Percentiles rank a stretch among this genome's conserved stretches.
Evolutionary conservation across 2,888 invertebrate species (phyloP).

Genomic region (Eilema caniola): DNA sequence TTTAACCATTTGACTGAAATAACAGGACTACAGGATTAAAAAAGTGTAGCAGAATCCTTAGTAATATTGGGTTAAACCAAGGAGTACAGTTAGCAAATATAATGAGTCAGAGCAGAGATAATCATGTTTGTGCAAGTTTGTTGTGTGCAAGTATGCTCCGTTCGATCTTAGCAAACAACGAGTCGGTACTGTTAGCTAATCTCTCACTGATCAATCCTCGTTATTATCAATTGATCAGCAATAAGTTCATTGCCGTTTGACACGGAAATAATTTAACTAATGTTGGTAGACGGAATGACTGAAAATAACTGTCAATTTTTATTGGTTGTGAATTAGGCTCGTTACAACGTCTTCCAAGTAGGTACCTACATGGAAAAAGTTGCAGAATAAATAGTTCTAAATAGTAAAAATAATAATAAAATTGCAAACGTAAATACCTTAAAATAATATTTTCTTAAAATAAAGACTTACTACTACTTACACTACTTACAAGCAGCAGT

Average conservation of each 20-base stretch:
- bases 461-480: too few relatives aligned
- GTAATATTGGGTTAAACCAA: neutral
- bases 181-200: slow-evolving; percentile 40
- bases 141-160: slow-evolving; percentile 3
- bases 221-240: slow-evolving; percentile 58
- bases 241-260: slow-evolving; percentile 56
- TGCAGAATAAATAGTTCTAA: neutral
- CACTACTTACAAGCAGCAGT: too few relatives aligned
- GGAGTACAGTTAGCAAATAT: neutral
- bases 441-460: too few relatives aligned
- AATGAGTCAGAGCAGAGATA: neutral
- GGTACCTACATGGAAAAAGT: neutral
- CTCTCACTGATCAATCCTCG: slow-evolving; percentile 52
- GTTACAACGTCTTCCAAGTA: neutral
- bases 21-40: neutral
- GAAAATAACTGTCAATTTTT: slow-evolving; percentile 14
- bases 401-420: neutral
- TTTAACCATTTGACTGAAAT: neutral
- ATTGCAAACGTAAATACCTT: neutral
- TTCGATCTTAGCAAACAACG: slow-evolving; percentile 13
- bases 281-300: slow-evolving; percentile 24
- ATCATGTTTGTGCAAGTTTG: neutral
- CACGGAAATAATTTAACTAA: slow-evolving; percentile 46
- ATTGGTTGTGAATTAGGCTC: slow-evolving; percentile 6
- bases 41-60: neutral